phyloP scores from a whole-genome alignment of 2,113 vertebrate genomes.

The Ia io region DNA sequence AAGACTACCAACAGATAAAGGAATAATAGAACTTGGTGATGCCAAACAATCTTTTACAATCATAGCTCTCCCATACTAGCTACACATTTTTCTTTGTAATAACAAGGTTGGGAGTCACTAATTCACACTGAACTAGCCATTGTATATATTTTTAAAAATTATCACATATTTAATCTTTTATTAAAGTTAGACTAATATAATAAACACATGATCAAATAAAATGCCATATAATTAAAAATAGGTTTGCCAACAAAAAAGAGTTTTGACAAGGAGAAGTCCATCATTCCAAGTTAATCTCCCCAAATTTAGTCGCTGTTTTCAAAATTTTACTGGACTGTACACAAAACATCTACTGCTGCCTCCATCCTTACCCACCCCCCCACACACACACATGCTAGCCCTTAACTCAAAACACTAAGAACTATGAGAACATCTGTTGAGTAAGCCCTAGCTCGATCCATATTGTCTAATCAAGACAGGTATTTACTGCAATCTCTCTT shows the following conservation, averaged over 20 bases:
- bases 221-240: neutral
- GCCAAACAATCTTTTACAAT: neutral
- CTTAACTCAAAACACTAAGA: neutral
- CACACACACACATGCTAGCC: too few relatives aligned
- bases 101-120: neutral
- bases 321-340: neutral
- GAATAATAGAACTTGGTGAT: neutral
- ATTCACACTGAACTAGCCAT: neutral
- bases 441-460: neutral
- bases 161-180: neutral
- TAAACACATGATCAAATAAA: constrained; percentile 3
- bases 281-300: neutral
- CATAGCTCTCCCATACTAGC: neutral
- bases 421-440: neutral
- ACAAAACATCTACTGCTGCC: neutral
- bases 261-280: neutral
- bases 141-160: neutral
- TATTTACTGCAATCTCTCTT: neutral
- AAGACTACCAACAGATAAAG: neutral
- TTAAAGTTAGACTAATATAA: neutral
- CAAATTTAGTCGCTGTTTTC: neutral
- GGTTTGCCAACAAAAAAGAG: neutral
- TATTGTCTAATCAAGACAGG: neutral
- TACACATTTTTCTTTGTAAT: neutral
- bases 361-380: neutral